These are phyloP conservation scores for Chamaetylas fuelleborni DNA, from an alignment of 2,113 vertebrate species.

Conservation along the genomic window DNA sequence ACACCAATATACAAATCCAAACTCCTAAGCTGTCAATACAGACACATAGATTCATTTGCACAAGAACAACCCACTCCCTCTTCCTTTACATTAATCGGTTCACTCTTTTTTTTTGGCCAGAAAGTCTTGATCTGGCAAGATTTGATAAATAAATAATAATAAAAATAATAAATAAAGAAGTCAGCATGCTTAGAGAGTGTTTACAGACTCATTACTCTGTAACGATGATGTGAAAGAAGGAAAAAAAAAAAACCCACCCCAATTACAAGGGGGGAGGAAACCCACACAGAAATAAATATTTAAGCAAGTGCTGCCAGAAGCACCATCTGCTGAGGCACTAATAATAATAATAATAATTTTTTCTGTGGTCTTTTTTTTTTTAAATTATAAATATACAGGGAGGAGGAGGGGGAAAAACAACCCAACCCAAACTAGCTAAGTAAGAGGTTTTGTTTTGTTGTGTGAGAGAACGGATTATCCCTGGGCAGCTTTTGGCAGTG, in stretches of 20 bases:
- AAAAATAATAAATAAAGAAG: constrained; percentile 69
- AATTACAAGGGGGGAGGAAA: constrained; percentile 77
- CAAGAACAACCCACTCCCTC: not conserved
- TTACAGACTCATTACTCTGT: constrained; percentile 85
- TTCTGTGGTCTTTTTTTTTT: constrained; percentile 55
- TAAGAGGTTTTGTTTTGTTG: constrained; percentile 78
- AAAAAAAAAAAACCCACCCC: constrained; percentile 78
- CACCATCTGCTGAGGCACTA: constrained; percentile 86
- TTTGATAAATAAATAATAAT: constrained; percentile 66
- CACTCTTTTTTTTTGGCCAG: not conserved
- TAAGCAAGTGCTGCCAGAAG: constrained; percentile 85
- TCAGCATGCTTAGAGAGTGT: constrained; percentile 71
- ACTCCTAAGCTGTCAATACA: not conserved
- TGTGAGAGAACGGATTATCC: constrained; percentile 78
- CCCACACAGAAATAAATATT: constrained; percentile 91
- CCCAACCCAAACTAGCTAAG: constrained; percentile 72
- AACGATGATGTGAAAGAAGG: constrained; percentile 76
- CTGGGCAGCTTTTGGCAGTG: constrained; percentile 83
- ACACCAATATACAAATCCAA: not conserved
- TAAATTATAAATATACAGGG: constrained; percentile 29
- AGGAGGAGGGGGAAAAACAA: not conserved
- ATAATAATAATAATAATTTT: constrained; percentile 61
- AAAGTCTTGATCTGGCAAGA: constrained; percentile 40
- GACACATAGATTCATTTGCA: not conserved
- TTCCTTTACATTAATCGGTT: not conserved